Evolutionary conservation across 2,797 vertebrate genomes (phyloP).

Genomic region (Pseudocheirus occidentalis): DNA sequence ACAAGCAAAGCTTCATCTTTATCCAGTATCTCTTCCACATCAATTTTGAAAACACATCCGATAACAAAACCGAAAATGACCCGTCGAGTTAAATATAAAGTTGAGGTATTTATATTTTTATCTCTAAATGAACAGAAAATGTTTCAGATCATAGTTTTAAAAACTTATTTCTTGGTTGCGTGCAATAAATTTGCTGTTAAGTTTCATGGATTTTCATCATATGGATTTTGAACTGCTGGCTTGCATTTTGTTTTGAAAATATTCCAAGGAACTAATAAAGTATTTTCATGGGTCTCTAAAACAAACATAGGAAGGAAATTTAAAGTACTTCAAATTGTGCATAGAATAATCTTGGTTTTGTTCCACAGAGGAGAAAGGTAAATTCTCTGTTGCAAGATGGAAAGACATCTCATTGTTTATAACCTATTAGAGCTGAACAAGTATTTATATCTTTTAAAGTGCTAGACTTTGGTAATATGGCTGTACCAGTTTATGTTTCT

Average conservation of each 20-base stretch:
- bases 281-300: neutral
- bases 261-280: neutral
- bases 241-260: constrained; percentile 37
- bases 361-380: constrained; percentile 4
- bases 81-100: constrained; percentile 2
- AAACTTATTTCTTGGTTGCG: neutral
- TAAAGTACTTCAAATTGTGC: neutral
- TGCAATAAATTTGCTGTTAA: neutral
- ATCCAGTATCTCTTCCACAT: constrained; percentile 71
- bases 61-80: neutral
- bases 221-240: neutral
- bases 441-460: neutral
- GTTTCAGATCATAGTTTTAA: constrained; percentile 6
- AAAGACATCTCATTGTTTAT: neutral
- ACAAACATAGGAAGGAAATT: constrained; percentile 17
- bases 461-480: neutral
- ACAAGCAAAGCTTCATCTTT: constrained; percentile 70
- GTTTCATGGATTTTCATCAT: neutral
- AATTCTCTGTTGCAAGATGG: constrained; percentile 3
- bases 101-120: constrained; percentile 78
- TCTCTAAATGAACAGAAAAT: constrained; percentile 12
- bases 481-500: constrained; percentile 49
- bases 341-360: neutral
- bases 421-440: neutral
- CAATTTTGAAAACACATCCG: constrained; percentile 45